Percentiles rank a stretch among this genome's conserved stretches.
These are phyloP conservation scores for Parambassis ranga DNA, from an alignment of 2,797 vertebrate species.

Conservation along the genomic window DNA sequence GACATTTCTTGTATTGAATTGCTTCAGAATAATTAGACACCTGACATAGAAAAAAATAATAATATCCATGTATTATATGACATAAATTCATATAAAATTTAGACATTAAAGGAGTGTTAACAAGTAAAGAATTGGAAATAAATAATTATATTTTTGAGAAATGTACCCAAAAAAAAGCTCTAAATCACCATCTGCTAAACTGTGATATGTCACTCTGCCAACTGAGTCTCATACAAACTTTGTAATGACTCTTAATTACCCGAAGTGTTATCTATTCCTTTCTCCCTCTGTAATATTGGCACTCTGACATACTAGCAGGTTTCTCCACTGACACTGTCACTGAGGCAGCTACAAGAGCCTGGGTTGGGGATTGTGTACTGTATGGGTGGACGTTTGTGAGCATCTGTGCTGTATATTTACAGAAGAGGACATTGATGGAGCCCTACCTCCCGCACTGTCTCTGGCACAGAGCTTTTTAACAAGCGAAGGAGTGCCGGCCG, in stretches of 20 bases:
- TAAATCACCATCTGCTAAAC: slow-evolving; percentile 38
- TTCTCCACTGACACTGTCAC: no score
- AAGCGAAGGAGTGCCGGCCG: slow-evolving; percentile 45
- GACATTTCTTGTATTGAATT: background rate
- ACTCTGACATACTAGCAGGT: background rate
- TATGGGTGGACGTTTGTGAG: slow-evolving; percentile 24
- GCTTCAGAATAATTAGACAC: background rate
- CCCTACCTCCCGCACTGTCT: background rate
- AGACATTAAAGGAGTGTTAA: no score
- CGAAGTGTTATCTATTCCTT: slow-evolving; percentile 31
- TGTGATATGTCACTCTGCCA: slow-evolving; percentile 39
- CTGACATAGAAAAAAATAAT: background rate
- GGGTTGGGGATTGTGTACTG: background rate
- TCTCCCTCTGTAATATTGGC: background rate
- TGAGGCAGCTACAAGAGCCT: no score
- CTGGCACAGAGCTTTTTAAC: slow-evolving; percentile 49
- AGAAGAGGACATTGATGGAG: slow-evolving; percentile 29
- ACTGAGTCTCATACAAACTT: slow-evolving; percentile 27
- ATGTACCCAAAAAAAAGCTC: background rate
- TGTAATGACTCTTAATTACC: slow-evolving; percentile 52
- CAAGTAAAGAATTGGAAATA: no score
- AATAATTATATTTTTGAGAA: slow-evolving; percentile 27
- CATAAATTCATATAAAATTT: no score
- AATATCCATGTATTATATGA: background rate
- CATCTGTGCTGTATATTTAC: slow-evolving; percentile 24